These are phyloP conservation scores for Tortricodes alternella DNA, from an alignment of 2,888 invertebrate genomes.

Conservation along the genomic window DNA sequence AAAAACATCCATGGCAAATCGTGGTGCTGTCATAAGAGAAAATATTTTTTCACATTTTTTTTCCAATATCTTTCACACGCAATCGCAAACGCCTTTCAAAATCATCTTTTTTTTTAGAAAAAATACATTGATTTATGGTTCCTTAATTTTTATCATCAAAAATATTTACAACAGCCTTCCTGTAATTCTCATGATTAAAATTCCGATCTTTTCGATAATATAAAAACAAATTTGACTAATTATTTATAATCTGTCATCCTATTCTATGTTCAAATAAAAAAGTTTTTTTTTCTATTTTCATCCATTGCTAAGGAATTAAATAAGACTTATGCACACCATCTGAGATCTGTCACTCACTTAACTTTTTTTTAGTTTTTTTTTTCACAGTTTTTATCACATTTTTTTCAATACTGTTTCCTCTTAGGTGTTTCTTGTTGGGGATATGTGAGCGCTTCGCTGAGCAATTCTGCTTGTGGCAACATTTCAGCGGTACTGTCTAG, in stretches of 20 bases:
- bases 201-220: slow-evolving; percentile 33
- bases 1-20: slow-evolving; percentile 42
- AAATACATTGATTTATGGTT: slow-evolving; percentile 48
- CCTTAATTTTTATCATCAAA: slow-evolving; percentile 39
- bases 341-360: slow-evolving; percentile 81
- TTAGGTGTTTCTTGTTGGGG: slow-evolving; percentile 50
- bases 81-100: slow-evolving; percentile 50
- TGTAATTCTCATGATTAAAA: slow-evolving; percentile 46
- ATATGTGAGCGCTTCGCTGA: slow-evolving; percentile 45
- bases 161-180: slow-evolving; percentile 56
- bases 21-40: slow-evolving; percentile 52
- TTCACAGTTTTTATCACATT: slow-evolving; percentile 77
- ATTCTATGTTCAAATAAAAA: slow-evolving; percentile 46
- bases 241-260: slow-evolving; percentile 35
- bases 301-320: slow-evolving; percentile 68
- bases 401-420: slow-evolving; percentile 73
- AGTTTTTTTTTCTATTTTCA: slow-evolving; percentile 48
- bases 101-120: slow-evolving; percentile 52
- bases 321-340: slow-evolving; percentile 67
- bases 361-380: slow-evolving; percentile 65
- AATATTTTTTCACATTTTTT: slow-evolving; percentile 51
- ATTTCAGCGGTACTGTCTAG: slow-evolving; percentile 37
- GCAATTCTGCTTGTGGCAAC: slow-evolving; percentile 41
- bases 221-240: slow-evolving; percentile 60
- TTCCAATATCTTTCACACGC: slow-evolving; percentile 41